Base-by-base conservation (phyloP, 2,888 invertebrate genomes). In the Diogma glabrata region DNA sequence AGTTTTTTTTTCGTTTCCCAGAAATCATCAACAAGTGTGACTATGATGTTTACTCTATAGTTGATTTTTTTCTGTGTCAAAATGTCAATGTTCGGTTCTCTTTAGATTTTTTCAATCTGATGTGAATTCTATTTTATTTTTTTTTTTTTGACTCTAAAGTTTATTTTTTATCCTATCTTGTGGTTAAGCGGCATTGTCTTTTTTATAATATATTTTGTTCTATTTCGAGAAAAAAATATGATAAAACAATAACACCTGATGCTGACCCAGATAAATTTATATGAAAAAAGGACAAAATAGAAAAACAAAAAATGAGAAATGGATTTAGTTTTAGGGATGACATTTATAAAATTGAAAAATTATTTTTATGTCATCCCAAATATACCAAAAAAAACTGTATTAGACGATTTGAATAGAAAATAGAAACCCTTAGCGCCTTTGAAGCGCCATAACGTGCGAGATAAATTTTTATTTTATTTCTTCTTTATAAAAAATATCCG, bases 191-290 rank as follows among this genome's bases (percentile, higher is more conserved):
- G 43, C 43, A 22, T 22, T 14, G 9, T 43, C 23, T 43, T 23
- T 43, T 43, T 43, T 40, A 40, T 40, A 22, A 23, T 43, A 28
- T 43, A 43, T 43, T 20, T 43, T 22, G n/a, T 43, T 22, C 23
- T 43, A 10, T 36, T 19, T 40, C 22, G 19, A 22, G 20, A 43
- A 43, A 23, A 43, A 22, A 22, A 22, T 22, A 23, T 22, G 43
- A 43, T 43, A 43, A 43, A 43, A 43, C 43, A 43, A 43, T 23
- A 43, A 43, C 43, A 43, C 43, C 43, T 43, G 43, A 43, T 43
- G 43, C 43, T 43, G 43, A 43, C 43, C 43, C 43, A 43, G 43
- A 43, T 43, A 43, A 22, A 43, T 22, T 22, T 22, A 14, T n/a
- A 20, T 22, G n/a, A n/a, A n/a, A n/a, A n/a, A n/a, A n/a, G n/a